Base-by-base conservation (phyloP, 2,113 vertebrate species). In the Dipodomys stephensi region DNA sequence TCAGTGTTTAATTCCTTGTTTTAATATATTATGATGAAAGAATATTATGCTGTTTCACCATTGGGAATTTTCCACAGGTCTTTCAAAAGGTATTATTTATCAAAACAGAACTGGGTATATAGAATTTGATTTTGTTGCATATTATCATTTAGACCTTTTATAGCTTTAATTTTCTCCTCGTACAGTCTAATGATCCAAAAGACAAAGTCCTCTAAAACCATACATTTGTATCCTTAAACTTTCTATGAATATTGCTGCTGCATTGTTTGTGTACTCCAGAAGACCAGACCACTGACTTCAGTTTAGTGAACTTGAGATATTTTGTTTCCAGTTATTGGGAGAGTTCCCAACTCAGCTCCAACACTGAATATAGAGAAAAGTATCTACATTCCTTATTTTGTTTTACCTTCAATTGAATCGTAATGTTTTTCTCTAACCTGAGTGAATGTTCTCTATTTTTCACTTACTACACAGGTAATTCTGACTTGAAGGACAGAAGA, bases 401-500 rank as follows among this genome's bases (percentile, higher is more conserved):
- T 93, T 90, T 90, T 95, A 69, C 60, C 53, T 91, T 96, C 39
- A 87, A 32, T 68, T 87, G 44, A 94, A 88, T 79, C 68, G 49
- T 90, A 95, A 88, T 92, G 60, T 60, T 94, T 84, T 92, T 79
- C 72, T 93, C 95, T 95, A 96, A 94, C 88, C 89, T 96, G 81
- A 97, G 81, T 97, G 88, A 95, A 87, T 94, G 30, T 96, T 79
- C 15, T 97, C 94, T 95, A 20, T 97, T 97, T 98, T 98, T 96
- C 96, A 95, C 97, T 96, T 94, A 92, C 87, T 92, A 88, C 95
- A 92, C 98, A 98, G 98, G 96, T 98, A 98, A 98, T 96, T 95
- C 97, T 96, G 98, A 98, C 96, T 94, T 94, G 2, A 94, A 96
- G 94, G 96, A 96, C 82, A 93, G 92, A 95, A 97, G 97, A 98